Evolutionary conservation across 2,113 vertebrate genomes (phyloP), one percentile per base, ranked within the genome.

Genomic region (Stomatorhinus ivindoensis): DNA sequence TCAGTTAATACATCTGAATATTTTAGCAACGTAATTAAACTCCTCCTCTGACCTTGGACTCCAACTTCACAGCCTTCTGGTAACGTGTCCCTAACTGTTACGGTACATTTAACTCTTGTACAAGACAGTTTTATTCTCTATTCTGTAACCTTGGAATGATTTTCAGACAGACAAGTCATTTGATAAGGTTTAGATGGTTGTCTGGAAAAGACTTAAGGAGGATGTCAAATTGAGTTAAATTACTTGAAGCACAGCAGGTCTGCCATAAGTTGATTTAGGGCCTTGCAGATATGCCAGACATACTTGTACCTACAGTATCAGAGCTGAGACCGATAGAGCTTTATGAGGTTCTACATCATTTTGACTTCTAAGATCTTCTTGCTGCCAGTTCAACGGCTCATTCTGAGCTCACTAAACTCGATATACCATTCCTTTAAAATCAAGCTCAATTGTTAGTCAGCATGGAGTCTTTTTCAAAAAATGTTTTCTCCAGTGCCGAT

Each of bases 171-270:
- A 80, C 73, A 80, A 39, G 31, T 80, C 73, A 80, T 80, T 80
- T 80, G 73, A 80, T 39, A 80, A 80, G 39, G 82, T 84, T 84
- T 84, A 44, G 39, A 84, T 84, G 39, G 82, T 84, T 84, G 82
- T 84, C 82, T 84, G 44, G 44, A 84, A 84, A 44, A 24, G 44
- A 84, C 44, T 44, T 84, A 84, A 84, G 82, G 39, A 84, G 82
- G 15, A 84, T 46, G 82, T 44, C 44, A 84, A n/a, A 84, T 46
- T 84, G 82, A 84, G 39, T 84, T 46, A 84, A 84, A 84, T 84
- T 44, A 84, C 39, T 84, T 84, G 24, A 80, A 42, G 73, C 73
- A 35, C 15, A 2, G 39, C 82, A 84, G 82, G 82, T 47, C 19
- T 84, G 82, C 42, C 82, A 46, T 47, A 47, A 84, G 73, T 42